Base-by-base conservation (phyloP, 2,888 invertebrate genomes). In the Aethes cnicana region DNA sequence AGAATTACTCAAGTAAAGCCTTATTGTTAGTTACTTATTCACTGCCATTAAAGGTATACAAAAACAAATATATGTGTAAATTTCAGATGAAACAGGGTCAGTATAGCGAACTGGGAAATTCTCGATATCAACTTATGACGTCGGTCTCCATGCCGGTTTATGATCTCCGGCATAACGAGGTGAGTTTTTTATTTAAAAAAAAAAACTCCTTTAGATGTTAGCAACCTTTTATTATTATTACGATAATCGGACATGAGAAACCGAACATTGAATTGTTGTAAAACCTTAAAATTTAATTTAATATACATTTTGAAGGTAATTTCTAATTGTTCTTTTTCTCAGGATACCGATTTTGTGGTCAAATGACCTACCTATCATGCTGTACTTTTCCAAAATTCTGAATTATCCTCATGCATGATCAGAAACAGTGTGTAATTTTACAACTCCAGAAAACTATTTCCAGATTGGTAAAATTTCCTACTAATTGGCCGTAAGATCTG, bases 91-190 rank as follows among this genome's bases (percentile, higher is more conserved):
- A 87, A 74, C 91, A 92, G 74, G 92, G 92, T 56, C 91, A 92
- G 70, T 91, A 91, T 63, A 92, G 91, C 41, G 91, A 92, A 64
- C 76, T 91, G 9, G 94, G 89, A 47, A 86, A 88, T 64, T 78
- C 94, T 62, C 90, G 91, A 52, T 96, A 96, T 75, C 93, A 95
- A 64, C 90, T 97, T 74, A 96, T 97, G 94, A 97, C 97, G 8
- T 96, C 98, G 4, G 96, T 98, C 9, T 96, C 97, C 49, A 94
- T 96, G 91, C 98, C 98, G 4, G 97, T 98, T 25, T 97, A 96
- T 77, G 97, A 98, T 87, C 92, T 94, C 63, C 93, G 95, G 36
- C 94, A 95, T 62, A 94, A 95, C 81, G 95, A 95, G 92, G 96
- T 96, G 91, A 92, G 94, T 69, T 61, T 47, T 41, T 50, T 47